phyloP scores from a whole-genome alignment of 2,888 invertebrate species.

The Agrypnus murinus region DNA sequence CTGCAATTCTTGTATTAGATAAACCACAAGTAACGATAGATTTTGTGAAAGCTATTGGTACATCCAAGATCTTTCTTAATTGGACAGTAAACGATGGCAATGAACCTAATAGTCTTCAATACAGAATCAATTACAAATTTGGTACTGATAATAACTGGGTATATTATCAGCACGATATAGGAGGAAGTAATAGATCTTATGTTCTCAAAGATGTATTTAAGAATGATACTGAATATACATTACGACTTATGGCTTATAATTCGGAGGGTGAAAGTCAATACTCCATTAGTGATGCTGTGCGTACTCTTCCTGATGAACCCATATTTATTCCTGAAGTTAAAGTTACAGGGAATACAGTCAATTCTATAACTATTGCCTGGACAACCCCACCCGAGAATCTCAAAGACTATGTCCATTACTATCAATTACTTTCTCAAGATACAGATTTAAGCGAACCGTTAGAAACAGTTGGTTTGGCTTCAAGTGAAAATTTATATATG shows the following conservation, averaged over 20 bases:
- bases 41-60: conserved; percentile 83
- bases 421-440: conserved; percentile 79
- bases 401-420: conserved; percentile 83
- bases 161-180: conserved; percentile 77
- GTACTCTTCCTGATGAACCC: conserved; percentile 83
- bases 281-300: conserved; percentile 74
- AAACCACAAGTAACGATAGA: conserved; percentile 82
- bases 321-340: conserved; percentile 85
- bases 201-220: conserved; percentile 78
- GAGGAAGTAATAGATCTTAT: conserved; percentile 79
- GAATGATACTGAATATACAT: conserved; percentile 79
- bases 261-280: conserved; percentile 76
- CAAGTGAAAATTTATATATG: conserved; percentile 82
- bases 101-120: conserved; percentile 77
- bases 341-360: conserved; percentile 80
- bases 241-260: conserved; percentile 81
- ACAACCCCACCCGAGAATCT: conserved; percentile 79
- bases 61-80: conserved; percentile 84
- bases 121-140: conserved; percentile 73
- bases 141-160: conserved; percentile 73
- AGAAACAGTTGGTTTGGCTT: conserved; percentile 79
- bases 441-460: conserved; percentile 72
- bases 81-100: conserved; percentile 89
- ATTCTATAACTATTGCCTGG: conserved; percentile 90
- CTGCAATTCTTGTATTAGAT: conserved; percentile 75